Percentiles rank a stretch among this genome's conserved stretches.
These are phyloP conservation scores for Pavo muticus DNA, from an alignment of 2,113 vertebrate species.

Conservation along the genomic window DNA sequence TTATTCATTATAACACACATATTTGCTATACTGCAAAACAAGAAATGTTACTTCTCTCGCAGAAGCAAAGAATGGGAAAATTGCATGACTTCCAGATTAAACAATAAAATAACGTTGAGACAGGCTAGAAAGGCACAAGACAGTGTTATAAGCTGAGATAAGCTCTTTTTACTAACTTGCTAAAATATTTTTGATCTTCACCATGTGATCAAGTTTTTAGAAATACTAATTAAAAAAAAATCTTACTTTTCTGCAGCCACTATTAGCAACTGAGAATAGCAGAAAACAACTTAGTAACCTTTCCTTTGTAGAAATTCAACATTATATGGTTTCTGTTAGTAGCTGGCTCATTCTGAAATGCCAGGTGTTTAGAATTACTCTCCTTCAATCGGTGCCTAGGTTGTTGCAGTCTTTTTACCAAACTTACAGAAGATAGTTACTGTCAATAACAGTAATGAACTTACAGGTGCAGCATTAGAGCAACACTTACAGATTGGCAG, in stretches of 20 bases:
- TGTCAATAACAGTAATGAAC: background rate
- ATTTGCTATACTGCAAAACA: background rate
- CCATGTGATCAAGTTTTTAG: background rate
- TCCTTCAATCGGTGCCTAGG: background rate
- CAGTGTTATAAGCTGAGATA: conserved; percentile 6
- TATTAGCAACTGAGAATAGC: conserved; percentile 9
- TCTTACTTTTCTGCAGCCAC: background rate
- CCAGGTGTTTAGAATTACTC: background rate
- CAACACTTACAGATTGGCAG: background rate
- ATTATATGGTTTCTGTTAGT: background rate
- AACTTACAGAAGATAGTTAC: background rate
- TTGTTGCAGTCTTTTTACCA: background rate
- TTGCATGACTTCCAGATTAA: conserved; percentile 1
- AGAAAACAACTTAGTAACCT: background rate
- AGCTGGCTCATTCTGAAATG: background rate
- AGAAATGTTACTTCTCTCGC: conserved; percentile 6
- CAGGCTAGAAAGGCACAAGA: background rate
- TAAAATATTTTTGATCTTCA: conserved; percentile 24
- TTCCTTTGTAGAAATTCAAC: background rate
- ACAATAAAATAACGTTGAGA: conserved; percentile 3
- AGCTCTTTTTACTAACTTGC: conserved; percentile 5
- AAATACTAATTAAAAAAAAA: background rate
- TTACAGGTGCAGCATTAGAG: background rate
- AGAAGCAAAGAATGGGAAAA: conserved; percentile 27
- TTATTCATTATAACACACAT: background rate